A percentile compares a stretch with the other conserved stretches of the same genome.
These are phyloP conservation scores for Zalophus californianus DNA, from an alignment of 2,797 vertebrate genomes.

Conservation along the genomic window DNA sequence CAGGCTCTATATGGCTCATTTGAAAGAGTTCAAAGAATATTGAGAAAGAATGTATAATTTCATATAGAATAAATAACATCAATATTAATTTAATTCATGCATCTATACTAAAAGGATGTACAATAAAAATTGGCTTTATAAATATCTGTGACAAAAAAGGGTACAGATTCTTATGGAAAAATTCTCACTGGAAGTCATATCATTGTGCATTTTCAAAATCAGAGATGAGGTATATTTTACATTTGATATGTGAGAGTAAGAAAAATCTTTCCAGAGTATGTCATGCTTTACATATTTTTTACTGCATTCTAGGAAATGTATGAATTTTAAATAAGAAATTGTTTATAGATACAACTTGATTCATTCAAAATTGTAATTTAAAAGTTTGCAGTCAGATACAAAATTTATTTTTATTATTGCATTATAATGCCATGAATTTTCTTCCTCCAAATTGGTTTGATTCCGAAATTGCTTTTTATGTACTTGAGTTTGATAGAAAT, in stretches of 20 bases:
- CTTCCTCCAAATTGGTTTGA: neutral
- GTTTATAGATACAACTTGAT: neutral
- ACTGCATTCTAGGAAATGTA: neutral
- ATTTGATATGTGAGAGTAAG: neutral
- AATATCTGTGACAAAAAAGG: neutral
- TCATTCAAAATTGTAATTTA: neutral
- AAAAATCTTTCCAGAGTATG: neutral
- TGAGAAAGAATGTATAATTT: neutral
- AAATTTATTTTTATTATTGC: neutral
- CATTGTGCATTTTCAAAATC: constrained; percentile 61
- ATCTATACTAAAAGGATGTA: neutral
- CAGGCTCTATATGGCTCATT: neutral
- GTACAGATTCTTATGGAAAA: neutral
- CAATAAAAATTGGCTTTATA: constrained; percentile 52
- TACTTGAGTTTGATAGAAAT: neutral
- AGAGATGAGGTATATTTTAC: constrained; percentile 5
- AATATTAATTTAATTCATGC: neutral
- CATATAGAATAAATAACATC: neutral
- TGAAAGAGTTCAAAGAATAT: neutral
- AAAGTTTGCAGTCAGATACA: neutral
- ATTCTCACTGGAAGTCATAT: neutral
- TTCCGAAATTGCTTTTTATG: neutral
- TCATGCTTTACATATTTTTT: constrained; percentile 14
- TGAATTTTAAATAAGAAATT: neutral
- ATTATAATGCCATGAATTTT: neutral